Evolutionary conservation across 2,888 invertebrate species (phyloP).

Genomic region (Mimachlamys varia): DNA sequence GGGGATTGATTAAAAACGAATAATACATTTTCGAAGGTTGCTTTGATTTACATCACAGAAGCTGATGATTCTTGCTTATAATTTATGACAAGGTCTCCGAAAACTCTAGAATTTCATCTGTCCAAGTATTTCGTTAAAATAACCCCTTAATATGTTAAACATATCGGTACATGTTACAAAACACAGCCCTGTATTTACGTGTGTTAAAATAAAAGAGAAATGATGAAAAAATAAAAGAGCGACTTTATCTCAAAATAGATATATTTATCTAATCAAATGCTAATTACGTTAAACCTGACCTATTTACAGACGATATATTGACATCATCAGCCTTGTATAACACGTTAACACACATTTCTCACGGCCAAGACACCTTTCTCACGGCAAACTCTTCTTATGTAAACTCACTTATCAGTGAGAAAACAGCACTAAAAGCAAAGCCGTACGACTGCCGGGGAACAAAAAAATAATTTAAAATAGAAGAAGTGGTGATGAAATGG

Average conservation of each 20-base stretch:
- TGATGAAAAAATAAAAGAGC: conserved; percentile 28
- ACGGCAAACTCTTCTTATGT: background rate
- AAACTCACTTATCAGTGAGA: background rate
- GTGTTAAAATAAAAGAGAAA: background rate
- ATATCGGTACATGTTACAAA: too few species aligned
- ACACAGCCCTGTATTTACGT: background rate
- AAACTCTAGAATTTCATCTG: too few species aligned
- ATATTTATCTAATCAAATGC: conserved; percentile 15
- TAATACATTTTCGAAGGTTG: too few species aligned
- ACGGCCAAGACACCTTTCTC: conserved; percentile 31
- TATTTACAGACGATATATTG: conserved; percentile 24
- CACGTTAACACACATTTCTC: conserved; percentile 1
- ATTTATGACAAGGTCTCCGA: too few species aligned
- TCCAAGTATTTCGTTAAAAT: too few species aligned
- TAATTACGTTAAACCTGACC: conserved; percentile 23
- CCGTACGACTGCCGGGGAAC: background rate
- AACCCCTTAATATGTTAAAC: too few species aligned
- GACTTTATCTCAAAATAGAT: conserved; percentile 1
- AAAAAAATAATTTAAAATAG: background rate
- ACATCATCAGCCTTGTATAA: background rate
- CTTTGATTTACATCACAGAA: too few species aligned
- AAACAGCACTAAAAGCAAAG: conserved; percentile 24
- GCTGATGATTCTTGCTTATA: too few species aligned
- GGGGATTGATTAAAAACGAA: too few species aligned
- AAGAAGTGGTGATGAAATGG: conserved; percentile 10